Percentiles rank a stretch among this genome's conserved stretches.
Conservation (phyloP, 2,797 vertebrate genomes). For the Manis pentadactyla region DNA sequence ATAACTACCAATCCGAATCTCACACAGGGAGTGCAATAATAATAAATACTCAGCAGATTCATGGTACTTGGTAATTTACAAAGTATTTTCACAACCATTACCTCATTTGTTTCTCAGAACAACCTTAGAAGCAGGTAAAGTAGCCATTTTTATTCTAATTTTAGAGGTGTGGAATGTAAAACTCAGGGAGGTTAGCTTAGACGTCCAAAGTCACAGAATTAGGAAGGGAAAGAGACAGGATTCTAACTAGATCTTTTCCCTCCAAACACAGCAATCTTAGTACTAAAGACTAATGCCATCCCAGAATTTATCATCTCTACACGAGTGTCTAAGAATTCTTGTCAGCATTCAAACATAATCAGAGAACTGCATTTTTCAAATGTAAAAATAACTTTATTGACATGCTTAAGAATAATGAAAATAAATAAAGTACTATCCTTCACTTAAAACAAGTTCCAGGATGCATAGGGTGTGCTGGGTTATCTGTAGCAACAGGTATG, state of each 20-base stretch:
- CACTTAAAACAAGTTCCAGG: not conserved
- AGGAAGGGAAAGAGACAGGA: not conserved
- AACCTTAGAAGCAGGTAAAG: slow-evolving; percentile 42
- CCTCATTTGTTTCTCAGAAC: slow-evolving; percentile 51
- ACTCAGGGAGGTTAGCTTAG: not conserved
- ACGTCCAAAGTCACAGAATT: not conserved
- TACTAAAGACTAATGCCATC: not conserved
- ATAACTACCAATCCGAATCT: slow-evolving; percentile 17
- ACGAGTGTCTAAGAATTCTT: not conserved
- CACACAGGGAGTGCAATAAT: not conserved
- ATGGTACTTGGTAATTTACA: not conserved
- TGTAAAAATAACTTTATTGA: slow-evolving; percentile 10
- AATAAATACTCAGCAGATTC: not conserved
- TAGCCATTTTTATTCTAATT: slow-evolving; percentile 6
- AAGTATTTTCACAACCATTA: slow-evolving; percentile 9
- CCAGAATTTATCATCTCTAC: not conserved
- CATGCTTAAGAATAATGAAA: not conserved
- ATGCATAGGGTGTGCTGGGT: not conserved
- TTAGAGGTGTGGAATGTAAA: not conserved
- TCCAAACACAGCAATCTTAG: not conserved
- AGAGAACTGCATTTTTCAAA: slow-evolving; percentile 33
- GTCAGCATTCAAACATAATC: not conserved
- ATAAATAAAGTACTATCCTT: not conserved
- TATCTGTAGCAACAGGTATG: not conserved
- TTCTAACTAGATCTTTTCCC: not conserved